Evolutionary conservation across 2,113 vertebrate species (phyloP), one percentile per base, ranked within the genome.

Genomic region (Desmodus rotundus): DNA sequence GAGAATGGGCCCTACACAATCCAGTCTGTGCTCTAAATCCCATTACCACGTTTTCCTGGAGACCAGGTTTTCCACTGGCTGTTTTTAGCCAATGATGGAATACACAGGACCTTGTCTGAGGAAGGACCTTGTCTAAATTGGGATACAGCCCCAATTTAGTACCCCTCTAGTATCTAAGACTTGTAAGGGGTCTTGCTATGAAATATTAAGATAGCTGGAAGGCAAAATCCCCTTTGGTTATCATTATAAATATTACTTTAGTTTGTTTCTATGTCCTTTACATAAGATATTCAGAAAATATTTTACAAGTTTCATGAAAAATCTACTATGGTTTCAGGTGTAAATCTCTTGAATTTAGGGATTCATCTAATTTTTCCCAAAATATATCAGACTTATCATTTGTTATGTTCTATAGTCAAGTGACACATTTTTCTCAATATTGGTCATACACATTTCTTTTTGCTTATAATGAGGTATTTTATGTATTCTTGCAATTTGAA

Each of bases 381-480:
- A 45, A 1, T 45, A 20, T 45, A 22, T 33, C 14, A 33, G 76
- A 16, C 5, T 56, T 61, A 63, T 24, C 16, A 20, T 54, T 67
- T 52, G 28, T 3, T 83, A 43, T 38, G 2, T 92, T 56, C 19
- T 74, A 3, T 17, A 15, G 6, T 22, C 63, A 85, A 76, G 5
- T 28, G n/a, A 4, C 31, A 45, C 19, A 38, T 80, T 91, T 50
- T 88, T 67, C 54, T 67, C 83, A 72, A 19, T 43, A 61, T 52
- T 80, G 45, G 6, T 92, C 54, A 50, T 26, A 85, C 28, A 82
- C 15, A 45, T 80, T 83, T 91, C 13, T 78, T 91, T 78, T 78
- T 20, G 8, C 20, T 90, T 95, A 13, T 54, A 28, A 36, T 70
- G 4, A 58, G 28, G 17, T 45, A 52, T 68, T 81, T 89, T 38